Conservation (phyloP, 2,888 invertebrate species). For the Ornithoptera alexandrae region DNA sequence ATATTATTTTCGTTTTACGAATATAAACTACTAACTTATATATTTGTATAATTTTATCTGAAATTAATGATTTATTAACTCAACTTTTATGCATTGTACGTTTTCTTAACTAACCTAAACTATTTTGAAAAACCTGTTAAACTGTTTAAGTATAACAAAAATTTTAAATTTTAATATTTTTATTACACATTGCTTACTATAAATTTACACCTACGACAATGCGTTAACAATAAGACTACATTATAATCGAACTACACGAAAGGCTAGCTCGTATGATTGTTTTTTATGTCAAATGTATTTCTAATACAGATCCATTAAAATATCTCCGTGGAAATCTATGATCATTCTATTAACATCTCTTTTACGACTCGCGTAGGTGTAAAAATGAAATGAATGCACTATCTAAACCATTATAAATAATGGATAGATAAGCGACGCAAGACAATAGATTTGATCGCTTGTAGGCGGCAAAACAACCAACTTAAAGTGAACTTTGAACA, state of each 20-base stretch:
- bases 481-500: neutral
- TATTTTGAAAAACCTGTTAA: too few species aligned
- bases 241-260: neutral
- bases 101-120: too few species aligned
- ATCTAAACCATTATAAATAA: slow-evolving; percentile 71
- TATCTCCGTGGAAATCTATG: slow-evolving; percentile 22
- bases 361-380: slow-evolving; percentile 54
- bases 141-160: too few species aligned
- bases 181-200: neutral
- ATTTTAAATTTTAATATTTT: neutral
- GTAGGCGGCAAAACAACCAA: slow-evolving; percentile 43
- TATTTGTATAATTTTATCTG: too few species aligned
- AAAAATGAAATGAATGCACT: slow-evolving; percentile 54
- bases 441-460: slow-evolving; percentile 63
- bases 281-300: slow-evolving; percentile 19
- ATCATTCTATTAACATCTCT: slow-evolving; percentile 30
- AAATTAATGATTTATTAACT: too few species aligned
- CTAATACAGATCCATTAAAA: slow-evolving; percentile 26
- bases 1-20: too few species aligned
- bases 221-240: neutral
- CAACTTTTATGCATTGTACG: too few species aligned
- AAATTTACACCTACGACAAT: neutral
- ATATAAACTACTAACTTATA: too few species aligned
- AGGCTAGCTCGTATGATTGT: neutral
- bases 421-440: slow-evolving; percentile 63